Evolutionary conservation across 1,140 invertebrate genomes (phyloP), one percentile per base, ranked within the genome.

Genomic region (Leptopilina boulardi): DNA sequence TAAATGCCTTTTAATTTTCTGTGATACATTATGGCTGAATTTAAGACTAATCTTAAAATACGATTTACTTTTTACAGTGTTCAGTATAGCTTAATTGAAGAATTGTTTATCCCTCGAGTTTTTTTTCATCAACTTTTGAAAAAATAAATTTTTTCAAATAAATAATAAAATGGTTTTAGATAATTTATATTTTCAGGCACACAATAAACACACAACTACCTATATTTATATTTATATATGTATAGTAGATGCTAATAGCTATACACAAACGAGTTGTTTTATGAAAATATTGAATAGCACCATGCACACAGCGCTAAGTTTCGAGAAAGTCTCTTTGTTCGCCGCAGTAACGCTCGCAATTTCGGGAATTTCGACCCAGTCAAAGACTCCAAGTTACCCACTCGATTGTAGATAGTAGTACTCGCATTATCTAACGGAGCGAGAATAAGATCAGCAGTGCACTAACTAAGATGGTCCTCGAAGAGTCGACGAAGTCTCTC

Each of bases 401-500:
- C 59, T 66, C 59, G 59, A 66, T 30, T 30, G 26, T 34, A 66
- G 59, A 66, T 66, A 66, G 59, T 66, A 30, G 59, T 56, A 59
- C 47, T 73, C 70, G 84, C 80, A 87, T 87, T 87, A 87, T 87
- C 85, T 83, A 82, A 83, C 82, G 79, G 77, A 84, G 80, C 81
- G 79, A 76, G 75, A 76, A 81, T 41, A 78, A 84, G 79, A 70
- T 77, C 81, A 66, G 59, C 26, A 38, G 26, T 30, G n/a, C n/a
- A 59, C 56, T 30, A 59, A 59, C 59, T 30, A 30, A 66, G 59
- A 66, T 66, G 59, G 23, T 66, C 26, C 59, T 26, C 59, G 23
- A 66, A 66, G 26, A 30, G 59, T 23, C 8, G 2, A 66, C 5
- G 11, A 66, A 66, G 59, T 66, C 59, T 66, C n/a, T n/a, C n/a